Evolutionary conservation across 2,797 vertebrate genomes (phyloP).

Genomic region (Poeciliopsis turneri): DNA sequence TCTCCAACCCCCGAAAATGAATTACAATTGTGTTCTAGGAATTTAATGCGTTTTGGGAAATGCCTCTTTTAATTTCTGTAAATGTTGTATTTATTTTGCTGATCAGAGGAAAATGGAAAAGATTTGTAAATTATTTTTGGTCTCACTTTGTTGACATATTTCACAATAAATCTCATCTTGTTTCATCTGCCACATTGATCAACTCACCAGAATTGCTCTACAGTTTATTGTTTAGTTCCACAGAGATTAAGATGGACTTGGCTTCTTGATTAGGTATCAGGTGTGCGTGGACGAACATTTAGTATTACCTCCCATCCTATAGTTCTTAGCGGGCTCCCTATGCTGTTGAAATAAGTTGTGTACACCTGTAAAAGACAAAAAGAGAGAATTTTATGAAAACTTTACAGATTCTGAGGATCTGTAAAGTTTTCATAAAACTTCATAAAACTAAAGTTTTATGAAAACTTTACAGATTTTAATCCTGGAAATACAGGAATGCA

Average conservation of each 20-base stretch:
- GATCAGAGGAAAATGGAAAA: not conserved
- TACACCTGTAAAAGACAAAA: not conserved
- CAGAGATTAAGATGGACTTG: not conserved
- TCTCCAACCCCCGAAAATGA: not conserved
- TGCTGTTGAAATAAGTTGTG: not conserved
- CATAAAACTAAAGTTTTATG: not conserved
- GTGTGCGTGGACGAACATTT: not conserved
- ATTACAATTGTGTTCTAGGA: not conserved
- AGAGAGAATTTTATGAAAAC: not conserved
- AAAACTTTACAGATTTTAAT: not conserved
- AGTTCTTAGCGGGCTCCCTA: not conserved
- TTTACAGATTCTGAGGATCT: not conserved
- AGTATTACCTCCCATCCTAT: not conserved
- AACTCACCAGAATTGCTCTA: not conserved
- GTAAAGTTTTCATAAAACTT: no score
- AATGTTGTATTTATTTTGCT: not conserved
- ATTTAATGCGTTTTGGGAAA: not conserved
- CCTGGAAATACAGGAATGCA: not conserved
- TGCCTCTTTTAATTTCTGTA: not conserved
- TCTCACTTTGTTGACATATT: not conserved
- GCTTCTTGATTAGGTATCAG: not conserved
- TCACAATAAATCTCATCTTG: not conserved
- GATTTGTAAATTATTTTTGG: not conserved
- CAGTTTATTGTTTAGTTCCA: not conserved
- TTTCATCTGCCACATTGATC: not conserved